Conservation (phyloP, 2,888 invertebrate genomes). For the Eristalinus aeneus region DNA sequence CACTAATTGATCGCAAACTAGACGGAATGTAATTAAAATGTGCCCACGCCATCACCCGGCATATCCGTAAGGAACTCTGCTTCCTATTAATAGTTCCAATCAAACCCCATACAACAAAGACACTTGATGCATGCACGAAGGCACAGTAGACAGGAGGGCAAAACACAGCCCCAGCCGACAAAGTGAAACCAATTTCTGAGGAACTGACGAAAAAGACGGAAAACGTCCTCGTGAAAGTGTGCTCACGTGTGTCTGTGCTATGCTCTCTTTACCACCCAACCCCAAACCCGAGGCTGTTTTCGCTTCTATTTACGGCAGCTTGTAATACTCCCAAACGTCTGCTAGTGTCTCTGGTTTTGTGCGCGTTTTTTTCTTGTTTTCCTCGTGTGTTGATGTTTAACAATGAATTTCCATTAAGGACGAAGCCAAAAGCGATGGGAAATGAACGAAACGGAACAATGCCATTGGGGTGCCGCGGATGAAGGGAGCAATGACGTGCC, state of each 20-base stretch:
- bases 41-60: not conserved
- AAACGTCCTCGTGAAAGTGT: not conserved
- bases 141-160: not conserved
- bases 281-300: constrained; percentile 4
- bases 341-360: not conserved
- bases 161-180: constrained; percentile 8
- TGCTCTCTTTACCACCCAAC: constrained; percentile 14
- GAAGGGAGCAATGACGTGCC: constrained; percentile 38
- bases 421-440: not conserved
- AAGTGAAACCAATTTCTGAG: not conserved
- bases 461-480: constrained; percentile 25
- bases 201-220: not conserved
- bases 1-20: not conserved
- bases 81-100: constrained; percentile 38
- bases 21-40: too few species aligned
- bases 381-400: constrained; percentile 25
- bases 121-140: constrained; percentile 35
- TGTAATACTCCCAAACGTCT: not conserved
- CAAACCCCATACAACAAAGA: constrained; percentile 10
- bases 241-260: not conserved
- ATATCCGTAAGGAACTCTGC: not conserved
- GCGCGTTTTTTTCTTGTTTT: not conserved
- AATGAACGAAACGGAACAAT: constrained; percentile 32
- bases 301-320: constrained; percentile 22
- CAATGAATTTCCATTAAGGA: constrained; percentile 63